Conservation (phyloP, 1,140 invertebrate species). For the Tetragonula clypearis region DNA sequence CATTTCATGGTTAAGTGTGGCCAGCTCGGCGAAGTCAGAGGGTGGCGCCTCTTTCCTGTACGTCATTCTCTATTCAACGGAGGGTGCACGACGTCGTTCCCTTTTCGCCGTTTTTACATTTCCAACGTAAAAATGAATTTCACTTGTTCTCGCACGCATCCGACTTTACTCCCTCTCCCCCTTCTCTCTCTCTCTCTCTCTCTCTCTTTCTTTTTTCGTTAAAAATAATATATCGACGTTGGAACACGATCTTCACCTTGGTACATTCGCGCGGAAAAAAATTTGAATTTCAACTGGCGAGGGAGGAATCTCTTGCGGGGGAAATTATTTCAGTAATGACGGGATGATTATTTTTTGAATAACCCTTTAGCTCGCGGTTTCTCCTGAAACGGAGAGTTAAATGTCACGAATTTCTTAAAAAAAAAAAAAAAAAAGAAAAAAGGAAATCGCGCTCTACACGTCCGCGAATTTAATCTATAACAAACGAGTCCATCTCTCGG, state of each 20-base stretch:
- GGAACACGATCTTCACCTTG: neutral
- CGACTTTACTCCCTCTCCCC: neutral
- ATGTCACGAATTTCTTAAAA: neutral
- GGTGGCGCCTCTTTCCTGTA: conserved; percentile 45
- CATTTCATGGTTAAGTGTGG: conserved; percentile 36
- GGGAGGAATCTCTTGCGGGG: neutral
- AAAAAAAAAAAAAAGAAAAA: neutral
- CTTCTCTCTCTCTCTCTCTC: no score
- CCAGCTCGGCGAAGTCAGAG: conserved; percentile 31
- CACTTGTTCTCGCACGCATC: neutral
- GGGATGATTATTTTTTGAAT: neutral
- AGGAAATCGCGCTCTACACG: no score
- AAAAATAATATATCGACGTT: conserved; percentile 8
- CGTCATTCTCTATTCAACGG: conserved; percentile 48
- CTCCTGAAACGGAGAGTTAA: neutral
- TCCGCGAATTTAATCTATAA: neutral
- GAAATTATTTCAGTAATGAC: neutral
- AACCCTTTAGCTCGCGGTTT: neutral
- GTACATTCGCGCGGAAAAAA: neutral
- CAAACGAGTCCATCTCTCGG: neutral
- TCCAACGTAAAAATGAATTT: conserved; percentile 32
- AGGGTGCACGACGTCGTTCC: conserved; percentile 32
- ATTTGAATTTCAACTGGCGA: neutral
- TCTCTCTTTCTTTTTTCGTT: neutral
- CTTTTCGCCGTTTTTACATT: conserved; percentile 38